Evolutionary conservation across 37 sponge, comb jelly and placozoan genomes (phyloP).

Genomic region (Geodia barretti): DNA sequence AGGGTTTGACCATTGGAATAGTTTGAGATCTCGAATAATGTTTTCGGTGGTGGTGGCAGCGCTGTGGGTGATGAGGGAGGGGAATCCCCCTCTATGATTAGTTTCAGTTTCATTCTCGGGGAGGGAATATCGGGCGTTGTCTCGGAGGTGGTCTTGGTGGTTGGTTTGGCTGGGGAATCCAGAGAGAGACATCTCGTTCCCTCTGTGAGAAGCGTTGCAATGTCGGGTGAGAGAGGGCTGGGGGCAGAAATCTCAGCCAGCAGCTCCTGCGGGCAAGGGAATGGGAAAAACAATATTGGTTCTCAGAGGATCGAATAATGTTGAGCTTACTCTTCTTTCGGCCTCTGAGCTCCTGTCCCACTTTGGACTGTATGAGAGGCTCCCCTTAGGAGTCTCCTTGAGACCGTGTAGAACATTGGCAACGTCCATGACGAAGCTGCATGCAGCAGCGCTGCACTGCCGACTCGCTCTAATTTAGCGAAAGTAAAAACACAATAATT

Average conservation of each 20-base stretch:
- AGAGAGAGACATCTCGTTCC: slow-evolving; percentile 7
- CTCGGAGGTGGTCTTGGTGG: background rate
- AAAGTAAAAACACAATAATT: too few relatives aligned
- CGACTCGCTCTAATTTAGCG: background rate
- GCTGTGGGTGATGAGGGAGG: background rate
- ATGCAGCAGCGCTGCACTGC: background rate
- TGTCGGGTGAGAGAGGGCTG: slow-evolving; percentile 14
- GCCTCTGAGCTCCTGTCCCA: background rate
- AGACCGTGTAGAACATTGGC: slow-evolving; percentile 5
- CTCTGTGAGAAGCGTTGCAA: background rate
- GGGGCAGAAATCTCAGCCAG: background rate
- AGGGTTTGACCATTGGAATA: too few relatives aligned
- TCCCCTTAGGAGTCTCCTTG: slow-evolving; percentile 28
- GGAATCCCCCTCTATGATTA: background rate
- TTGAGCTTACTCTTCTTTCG: background rate
- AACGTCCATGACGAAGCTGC: too few relatives aligned
- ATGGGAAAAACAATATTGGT: background rate
- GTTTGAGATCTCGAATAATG: too few relatives aligned
- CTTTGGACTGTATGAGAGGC: background rate
- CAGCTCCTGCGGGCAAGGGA: background rate
- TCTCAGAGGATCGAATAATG: background rate
- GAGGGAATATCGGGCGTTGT: too few relatives aligned
- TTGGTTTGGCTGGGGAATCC: background rate
- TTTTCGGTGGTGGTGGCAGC: background rate
- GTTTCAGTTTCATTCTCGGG: too few relatives aligned